A percentile compares a stretch with the other conserved stretches of the same genome.
Evolutionary conservation across 2,113 vertebrate genomes (phyloP).

Genomic region (Poicephalus gulielmi): DNA sequence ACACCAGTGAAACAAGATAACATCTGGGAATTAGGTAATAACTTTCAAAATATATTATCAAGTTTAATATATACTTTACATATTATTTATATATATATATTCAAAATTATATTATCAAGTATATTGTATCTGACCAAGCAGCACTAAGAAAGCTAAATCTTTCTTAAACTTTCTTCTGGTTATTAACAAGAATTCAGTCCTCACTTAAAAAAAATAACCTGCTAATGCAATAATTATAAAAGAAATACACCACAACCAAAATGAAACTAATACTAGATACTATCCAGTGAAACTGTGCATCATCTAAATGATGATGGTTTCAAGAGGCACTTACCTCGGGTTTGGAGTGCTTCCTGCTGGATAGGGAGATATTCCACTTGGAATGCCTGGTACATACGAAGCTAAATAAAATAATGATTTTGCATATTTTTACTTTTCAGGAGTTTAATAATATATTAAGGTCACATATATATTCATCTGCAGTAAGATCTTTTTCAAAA

Average conservation of each 20-base stretch:
- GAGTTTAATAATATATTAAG: background rate
- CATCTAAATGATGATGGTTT: background rate
- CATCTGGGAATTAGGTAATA: background rate
- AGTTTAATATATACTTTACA: too few species aligned
- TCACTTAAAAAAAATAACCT: background rate
- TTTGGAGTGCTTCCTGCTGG: constrained; percentile 84
- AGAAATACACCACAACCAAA: background rate
- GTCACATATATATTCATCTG: background rate
- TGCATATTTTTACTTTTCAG: constrained; percentile 9
- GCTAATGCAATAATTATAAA: background rate
- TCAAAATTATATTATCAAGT: too few species aligned
- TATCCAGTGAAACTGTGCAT: background rate
- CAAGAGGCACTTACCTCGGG: constrained; percentile 80
- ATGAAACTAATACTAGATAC: background rate
- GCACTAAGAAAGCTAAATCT: background rate
- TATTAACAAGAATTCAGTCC: background rate
- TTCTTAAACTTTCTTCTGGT: background rate
- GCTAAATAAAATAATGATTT: constrained; percentile 76
- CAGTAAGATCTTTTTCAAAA: background rate
- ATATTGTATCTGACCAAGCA: background rate
- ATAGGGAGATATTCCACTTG: constrained; percentile 85
- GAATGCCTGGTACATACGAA: constrained; percentile 93
- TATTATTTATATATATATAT: too few species aligned
- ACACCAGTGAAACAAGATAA: background rate
- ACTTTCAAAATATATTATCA: background rate